Evolutionary conservation across 2,113 vertebrate species (phyloP).

Genomic region (Aegotheles bennettii): DNA sequence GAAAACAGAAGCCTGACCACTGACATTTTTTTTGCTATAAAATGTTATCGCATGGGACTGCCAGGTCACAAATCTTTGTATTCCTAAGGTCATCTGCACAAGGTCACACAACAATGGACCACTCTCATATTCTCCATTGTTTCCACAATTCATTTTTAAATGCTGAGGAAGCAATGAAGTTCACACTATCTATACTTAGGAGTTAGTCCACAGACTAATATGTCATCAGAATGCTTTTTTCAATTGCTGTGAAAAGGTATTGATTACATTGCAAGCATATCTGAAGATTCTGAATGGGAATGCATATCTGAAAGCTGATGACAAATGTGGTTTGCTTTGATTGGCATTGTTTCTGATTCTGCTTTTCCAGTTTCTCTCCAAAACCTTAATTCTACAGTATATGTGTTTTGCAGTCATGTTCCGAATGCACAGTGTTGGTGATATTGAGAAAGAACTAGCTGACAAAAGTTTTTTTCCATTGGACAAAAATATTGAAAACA

Average conservation of each 20-base stretch:
- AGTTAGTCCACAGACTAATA: neutral
- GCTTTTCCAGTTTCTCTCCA: neutral
- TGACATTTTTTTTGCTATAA: neutral
- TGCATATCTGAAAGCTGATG: neutral
- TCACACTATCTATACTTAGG: neutral
- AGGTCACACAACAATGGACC: neutral
- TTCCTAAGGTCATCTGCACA: neutral
- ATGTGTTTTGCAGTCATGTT: neutral
- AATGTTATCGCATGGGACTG: neutral
- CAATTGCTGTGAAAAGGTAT: neutral
- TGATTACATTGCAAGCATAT: rapidly evolving
- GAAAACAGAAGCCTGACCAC: neutral
- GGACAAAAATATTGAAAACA: neutral
- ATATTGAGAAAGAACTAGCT: neutral
- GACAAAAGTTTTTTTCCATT: neutral
- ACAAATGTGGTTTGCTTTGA: neutral
- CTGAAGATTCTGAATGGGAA: neutral
- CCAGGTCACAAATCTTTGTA: neutral
- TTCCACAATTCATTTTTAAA: neutral
- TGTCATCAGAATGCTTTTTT: neutral
- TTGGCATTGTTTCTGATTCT: neutral
- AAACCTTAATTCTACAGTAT: neutral
- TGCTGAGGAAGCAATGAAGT: neutral
- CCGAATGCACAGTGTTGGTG: neutral
- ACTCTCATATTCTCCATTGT: neutral